phyloP scores from a whole-genome alignment of 37 sponge, comb jelly and placozoan species.

The Spongilla lacustris region DNA sequence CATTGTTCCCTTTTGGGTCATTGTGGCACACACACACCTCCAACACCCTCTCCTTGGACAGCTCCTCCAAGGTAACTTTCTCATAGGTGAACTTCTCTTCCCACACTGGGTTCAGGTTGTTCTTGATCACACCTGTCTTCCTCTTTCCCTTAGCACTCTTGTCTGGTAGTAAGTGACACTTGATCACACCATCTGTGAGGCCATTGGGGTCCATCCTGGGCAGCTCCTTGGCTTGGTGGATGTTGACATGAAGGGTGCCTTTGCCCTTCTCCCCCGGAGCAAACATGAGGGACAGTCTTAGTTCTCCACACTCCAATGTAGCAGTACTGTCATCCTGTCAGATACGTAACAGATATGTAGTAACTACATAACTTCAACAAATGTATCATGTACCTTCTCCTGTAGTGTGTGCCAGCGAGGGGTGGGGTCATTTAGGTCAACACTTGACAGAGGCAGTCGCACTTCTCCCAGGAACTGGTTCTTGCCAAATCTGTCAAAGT shows the following conservation, averaged over 20 bases:
- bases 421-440: constrained; percentile 45
- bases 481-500: constrained; percentile 69
- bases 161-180: constrained; percentile 62
- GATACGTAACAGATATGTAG: no score
- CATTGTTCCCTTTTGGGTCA: constrained; percentile 53
- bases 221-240: constrained; percentile 55
- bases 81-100: constrained; percentile 38
- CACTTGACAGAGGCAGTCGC: constrained; percentile 46
- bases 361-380: no score
- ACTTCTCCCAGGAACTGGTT: constrained; percentile 79
- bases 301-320: no score
- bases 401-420: constrained; percentile 57
- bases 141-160: constrained; percentile 27
- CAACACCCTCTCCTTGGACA: constrained; percentile 30
- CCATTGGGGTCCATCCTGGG: constrained; percentile 5
- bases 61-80: constrained; percentile 21
- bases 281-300: no score
- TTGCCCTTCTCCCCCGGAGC: background rate
- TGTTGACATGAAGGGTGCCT: constrained; percentile 23
- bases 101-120: constrained; percentile 63
- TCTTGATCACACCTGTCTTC: constrained; percentile 51
- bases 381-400: constrained; percentile 40
- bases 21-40: constrained; percentile 69
- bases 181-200: constrained; percentile 14
- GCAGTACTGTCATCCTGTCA: no score